Percentiles rank a stretch among this genome's conserved stretches.
Evolutionary conservation across 2,797 vertebrate genomes (phyloP).

Genomic region (Graptemys geographica): DNA sequence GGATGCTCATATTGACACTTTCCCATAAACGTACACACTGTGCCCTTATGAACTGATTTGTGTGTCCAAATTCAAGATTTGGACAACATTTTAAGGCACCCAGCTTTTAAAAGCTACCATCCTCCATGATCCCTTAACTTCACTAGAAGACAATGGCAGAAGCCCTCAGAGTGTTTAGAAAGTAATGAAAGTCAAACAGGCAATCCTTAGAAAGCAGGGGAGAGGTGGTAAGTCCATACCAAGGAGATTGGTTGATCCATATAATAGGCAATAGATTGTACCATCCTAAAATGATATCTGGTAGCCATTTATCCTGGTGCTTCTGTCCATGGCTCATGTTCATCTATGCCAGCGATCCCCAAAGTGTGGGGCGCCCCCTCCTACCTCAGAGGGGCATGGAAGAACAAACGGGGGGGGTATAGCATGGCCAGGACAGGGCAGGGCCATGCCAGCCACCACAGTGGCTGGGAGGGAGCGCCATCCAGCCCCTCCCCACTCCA

Average conservation of each 20-base stretch:
- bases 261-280: rapidly evolving
- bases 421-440: too few species aligned
- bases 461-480: too few species aligned
- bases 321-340: rapidly evolving
- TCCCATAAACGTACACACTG: background rate
- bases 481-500: too few species aligned
- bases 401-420: too few species aligned
- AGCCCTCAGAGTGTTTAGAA: background rate
- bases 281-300: background rate
- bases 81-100: rapidly evolving
- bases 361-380: too few species aligned
- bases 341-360: rapidly evolving
- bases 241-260: rapidly evolving
- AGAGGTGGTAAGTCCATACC: background rate
- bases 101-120: background rate
- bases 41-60: background rate
- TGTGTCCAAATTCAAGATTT: background rate
- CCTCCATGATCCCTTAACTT: background rate
- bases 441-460: too few species aligned
- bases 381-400: too few species aligned
- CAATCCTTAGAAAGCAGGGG: background rate
- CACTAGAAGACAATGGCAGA: background rate
- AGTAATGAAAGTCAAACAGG: background rate
- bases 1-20: background rate
- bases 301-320: background rate